Evolutionary conservation across 2,113 vertebrate genomes (phyloP).

Genomic region (Pachyramphus minor): DNA sequence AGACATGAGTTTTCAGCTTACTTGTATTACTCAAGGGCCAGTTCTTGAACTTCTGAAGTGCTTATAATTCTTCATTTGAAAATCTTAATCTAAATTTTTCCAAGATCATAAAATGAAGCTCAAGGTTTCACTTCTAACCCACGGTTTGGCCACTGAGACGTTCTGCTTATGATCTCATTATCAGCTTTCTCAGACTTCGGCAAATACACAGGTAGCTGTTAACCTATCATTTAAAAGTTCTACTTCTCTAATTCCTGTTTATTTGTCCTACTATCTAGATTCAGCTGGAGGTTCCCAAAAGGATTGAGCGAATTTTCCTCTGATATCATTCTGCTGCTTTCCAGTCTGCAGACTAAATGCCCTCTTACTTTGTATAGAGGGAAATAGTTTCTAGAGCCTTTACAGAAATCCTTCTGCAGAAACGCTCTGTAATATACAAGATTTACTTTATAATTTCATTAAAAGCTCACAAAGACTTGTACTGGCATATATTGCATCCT

Average conservation of each 20-base stretch:
- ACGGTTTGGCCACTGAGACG: background rate
- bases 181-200: background rate
- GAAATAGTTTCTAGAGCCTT: background rate
- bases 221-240: background rate
- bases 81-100: background rate
- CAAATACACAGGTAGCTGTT: background rate
- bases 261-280: background rate
- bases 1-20: background rate
- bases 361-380: background rate
- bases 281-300: background rate
- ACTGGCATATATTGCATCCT: background rate
- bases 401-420: background rate
- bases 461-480: background rate
- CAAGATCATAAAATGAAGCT: background rate
- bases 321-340: background rate
- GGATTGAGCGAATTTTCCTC: background rate
- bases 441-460: background rate
- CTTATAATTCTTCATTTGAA: background rate
- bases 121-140: background rate
- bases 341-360: background rate
- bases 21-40: background rate
- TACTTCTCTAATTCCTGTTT: background rate
- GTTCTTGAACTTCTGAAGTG: background rate
- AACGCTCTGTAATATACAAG: background rate
- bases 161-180: background rate